Evolutionary conservation across 2,113 vertebrate genomes (phyloP), one percentile per base, ranked within the genome.

Genomic region (Ptilorrhoa leucosticta): DNA sequence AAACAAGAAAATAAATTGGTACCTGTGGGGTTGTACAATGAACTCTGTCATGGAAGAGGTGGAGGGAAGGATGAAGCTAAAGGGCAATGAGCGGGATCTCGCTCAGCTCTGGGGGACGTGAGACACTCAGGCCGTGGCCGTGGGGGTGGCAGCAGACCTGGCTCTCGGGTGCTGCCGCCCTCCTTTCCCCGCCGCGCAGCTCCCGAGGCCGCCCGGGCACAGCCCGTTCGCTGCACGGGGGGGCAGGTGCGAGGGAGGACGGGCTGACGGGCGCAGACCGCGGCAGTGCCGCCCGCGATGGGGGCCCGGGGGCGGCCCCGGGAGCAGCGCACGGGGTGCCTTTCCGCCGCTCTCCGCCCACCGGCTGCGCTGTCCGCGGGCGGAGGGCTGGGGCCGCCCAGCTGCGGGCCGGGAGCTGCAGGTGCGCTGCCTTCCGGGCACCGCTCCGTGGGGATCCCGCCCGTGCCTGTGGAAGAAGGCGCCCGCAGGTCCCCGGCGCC

Each of bases 61-160:
- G 44, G 53, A 26, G 23, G 23, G n/a, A 57, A 40, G n/a, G 44
- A 57, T 6, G 35, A 51, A 45, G 22, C 23, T 63, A 27, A 35
- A 6, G 8, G 21, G 21, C 37, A 33, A 2, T 0, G 57, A 47
- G 37, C 2, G 5, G 47, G 15, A 37, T 30, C 12, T 45, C 23
- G 14, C 53, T 68, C 65, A 24, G 39, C 15, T 1, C 9, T 30
- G 8, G 2, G 21, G 22, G 3, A 1, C 7, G 2, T 1, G 50
- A 47, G 24, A 2, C 9, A 6, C 23, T 53, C 24, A 2, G 22
- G 27, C 31, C 5, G 23, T 1, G 6, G 73, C 51, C 26, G 3
- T 0, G 42, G 39, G 61, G 44, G 22, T 14, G 50, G 45, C 19
- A 18, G 60, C n/a, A 23, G 57, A 3, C 2, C 3, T 1, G 33